Percentiles rank a stretch among this genome's conserved stretches.
Conservation (phyloP, 1,140 invertebrate genomes). For the Drosophila bifasciata region DNA sequence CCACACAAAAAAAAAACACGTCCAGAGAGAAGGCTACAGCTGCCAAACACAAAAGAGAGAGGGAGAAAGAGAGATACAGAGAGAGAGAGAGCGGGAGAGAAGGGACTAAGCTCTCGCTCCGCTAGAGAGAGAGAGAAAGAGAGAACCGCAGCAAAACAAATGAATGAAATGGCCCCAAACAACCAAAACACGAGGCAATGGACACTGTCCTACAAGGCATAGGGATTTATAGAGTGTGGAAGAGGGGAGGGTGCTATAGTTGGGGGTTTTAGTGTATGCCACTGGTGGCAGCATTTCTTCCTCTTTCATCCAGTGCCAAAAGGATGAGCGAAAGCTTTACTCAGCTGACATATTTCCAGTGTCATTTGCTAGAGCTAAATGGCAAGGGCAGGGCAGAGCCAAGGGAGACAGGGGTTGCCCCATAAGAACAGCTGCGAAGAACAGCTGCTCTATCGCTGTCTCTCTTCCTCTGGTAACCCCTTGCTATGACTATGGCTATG, state of each 20-base stretch:
- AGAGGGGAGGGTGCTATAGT: neutral
- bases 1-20: constrained; percentile 17
- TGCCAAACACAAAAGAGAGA: constrained; percentile 17
- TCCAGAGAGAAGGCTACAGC: too few relatives aligned
- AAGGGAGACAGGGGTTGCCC: neutral
- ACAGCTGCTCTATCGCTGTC: too few relatives aligned
- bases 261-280: neutral
- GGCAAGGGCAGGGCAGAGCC: constrained; percentile 14
- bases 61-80: constrained; percentile 1
- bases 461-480: neutral
- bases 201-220: constrained; percentile 19
- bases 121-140: too few relatives aligned
- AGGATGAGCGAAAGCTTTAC: constrained; percentile 47
- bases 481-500: neutral
- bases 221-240: constrained; percentile 9
- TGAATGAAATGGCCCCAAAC: constrained; percentile 70
- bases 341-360: constrained; percentile 69
- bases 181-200: constrained; percentile 41
- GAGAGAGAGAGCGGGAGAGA: constrained; percentile 15
- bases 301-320: constrained; percentile 3
- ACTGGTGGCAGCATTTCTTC: constrained; percentile 13
- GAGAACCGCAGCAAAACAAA: constrained; percentile 71
- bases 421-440: constrained; percentile 30
- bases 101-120: constrained; percentile 47
- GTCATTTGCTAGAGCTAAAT: constrained; percentile 57